Percentiles rank a stretch among this genome's conserved stretches.
Evolutionary conservation across 2,888 invertebrate species (phyloP).

Genomic region (Apotomis turbidana): DNA sequence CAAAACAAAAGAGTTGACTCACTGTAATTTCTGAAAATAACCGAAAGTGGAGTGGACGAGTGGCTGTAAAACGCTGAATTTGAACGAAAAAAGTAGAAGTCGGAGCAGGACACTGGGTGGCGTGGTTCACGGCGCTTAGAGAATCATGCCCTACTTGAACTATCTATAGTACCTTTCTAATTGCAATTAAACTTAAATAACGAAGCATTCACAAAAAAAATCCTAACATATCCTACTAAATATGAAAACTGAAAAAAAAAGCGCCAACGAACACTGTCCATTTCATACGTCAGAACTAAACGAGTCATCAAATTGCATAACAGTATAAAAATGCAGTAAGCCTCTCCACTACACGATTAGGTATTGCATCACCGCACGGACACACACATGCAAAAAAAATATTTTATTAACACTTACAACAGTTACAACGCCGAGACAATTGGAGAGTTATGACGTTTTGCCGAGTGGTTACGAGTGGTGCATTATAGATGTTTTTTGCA

Average conservation of each 20-base stretch:
- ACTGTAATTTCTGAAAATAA: too few species aligned
- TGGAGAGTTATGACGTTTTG: conserved; percentile 38
- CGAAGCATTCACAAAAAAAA: too few species aligned
- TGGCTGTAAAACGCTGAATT: too few species aligned
- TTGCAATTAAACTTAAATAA: too few species aligned
- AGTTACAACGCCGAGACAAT: conserved; percentile 9
- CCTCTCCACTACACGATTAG: conserved; percentile 73
- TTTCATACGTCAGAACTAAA: conserved; percentile 12
- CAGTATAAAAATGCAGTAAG: conserved; percentile 65
- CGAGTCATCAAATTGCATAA: conserved; percentile 54
- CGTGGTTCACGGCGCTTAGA: too few species aligned
- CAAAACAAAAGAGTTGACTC: too few species aligned
- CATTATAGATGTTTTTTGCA: conserved; percentile 12
- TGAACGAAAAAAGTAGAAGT: too few species aligned
- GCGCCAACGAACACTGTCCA: background rate
- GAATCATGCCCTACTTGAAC: too few species aligned
- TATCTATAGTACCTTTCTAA: too few species aligned
- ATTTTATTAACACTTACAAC: conserved; percentile 43
- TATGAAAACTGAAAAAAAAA: background rate
- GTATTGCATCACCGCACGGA: conserved; percentile 68
- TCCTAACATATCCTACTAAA: too few species aligned
- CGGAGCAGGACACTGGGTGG: too few species aligned
- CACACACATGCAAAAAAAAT: conserved; percentile 41
- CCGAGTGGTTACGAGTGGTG: conserved; percentile 1
- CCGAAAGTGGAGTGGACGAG: too few species aligned